Percentiles rank a stretch among this genome's conserved stretches.
Evolutionary conservation across 2,113 vertebrate species (phyloP).

Genomic region (Hypomesus transpacificus): DNA sequence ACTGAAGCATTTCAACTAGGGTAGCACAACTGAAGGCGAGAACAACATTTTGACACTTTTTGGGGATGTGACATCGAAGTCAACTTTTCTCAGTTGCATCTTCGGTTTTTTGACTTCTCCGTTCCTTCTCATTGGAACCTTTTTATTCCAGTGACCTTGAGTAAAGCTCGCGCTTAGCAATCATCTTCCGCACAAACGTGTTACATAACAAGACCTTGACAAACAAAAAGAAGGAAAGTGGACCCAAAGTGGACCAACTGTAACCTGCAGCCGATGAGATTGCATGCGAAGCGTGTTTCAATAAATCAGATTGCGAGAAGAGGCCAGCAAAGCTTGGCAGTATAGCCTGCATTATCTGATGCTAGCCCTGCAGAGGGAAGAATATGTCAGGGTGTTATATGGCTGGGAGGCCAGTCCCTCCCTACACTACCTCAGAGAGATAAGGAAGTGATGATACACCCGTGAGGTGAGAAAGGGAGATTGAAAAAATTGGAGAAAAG

Average conservation of each 20-base stretch:
- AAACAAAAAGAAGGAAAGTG: background rate
- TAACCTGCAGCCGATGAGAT: background rate
- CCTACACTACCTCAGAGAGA: slow-evolving; percentile 7
- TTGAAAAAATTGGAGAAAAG: background rate
- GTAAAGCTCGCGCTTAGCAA: too few species aligned
- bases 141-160: too few species aligned
- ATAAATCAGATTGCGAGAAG: background rate
- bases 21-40: background rate
- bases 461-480: background rate
- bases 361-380: background rate
- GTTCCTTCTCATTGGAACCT: too few species aligned
- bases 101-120: too few species aligned
- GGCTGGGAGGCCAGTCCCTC: background rate
- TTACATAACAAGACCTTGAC: too few species aligned
- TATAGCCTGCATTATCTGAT: slow-evolving; percentile 11
- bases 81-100: too few species aligned
- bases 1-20: too few species aligned
- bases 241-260: background rate
- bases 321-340: background rate
- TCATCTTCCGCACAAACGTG: too few species aligned
- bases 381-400: background rate
- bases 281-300: background rate
- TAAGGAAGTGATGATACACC: slow-evolving; percentile 10
- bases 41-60: background rate
- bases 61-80: too few species aligned